Evolutionary conservation across 2,888 invertebrate genomes (phyloP), one percentile per base, ranked within the genome.

Genomic region (Creontiades dilutus): DNA sequence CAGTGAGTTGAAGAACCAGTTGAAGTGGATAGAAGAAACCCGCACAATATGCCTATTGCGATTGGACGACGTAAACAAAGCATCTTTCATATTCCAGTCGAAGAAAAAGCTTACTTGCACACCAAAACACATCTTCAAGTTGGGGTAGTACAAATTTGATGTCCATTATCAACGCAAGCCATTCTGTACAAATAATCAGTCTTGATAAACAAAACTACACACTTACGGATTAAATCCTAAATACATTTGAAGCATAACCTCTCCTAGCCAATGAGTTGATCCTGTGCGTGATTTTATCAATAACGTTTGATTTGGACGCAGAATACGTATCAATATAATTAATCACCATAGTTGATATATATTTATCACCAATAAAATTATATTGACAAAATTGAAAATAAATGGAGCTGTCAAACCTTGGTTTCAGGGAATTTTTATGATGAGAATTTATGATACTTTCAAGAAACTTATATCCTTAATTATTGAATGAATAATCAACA

Each of bases 161-260:
- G n/a, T 47, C 19, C 0, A 16, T 47, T 2, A n/a, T 82, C 27
- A 82, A 82, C 47, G n/a, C 19, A 9, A 48, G 37, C 37, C 23
- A 52, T 82, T 82, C 82, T 52, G 27, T 27, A 27, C 52, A 27
- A 52, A 46, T 37, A 37, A 37, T 46, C 82, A 48, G 52, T 14
- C 52, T 5, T 23, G 19, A 7, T 81, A 19, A 12, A 13, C 37
- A 23, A 48, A 23, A 46, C 81, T 81, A 81, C 81, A 81, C 47
- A 81, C 47, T 46, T 37, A 81, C n/a, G 5, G n/a, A 9, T 81
- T 47, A 46, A 3, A 16, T 37, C 37, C 81, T 81, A 81, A 76
- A 57, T 37, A 37, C 13, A 28, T 76, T 28, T 0, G 47, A 37
- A 37, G 37, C 85, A 85, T 85, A 85, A 61, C 85, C 85, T 85